These are phyloP conservation scores for Campylorhamphus procurvoides DNA, from an alignment of 2,113 vertebrate genomes.

Conservation along the genomic window DNA sequence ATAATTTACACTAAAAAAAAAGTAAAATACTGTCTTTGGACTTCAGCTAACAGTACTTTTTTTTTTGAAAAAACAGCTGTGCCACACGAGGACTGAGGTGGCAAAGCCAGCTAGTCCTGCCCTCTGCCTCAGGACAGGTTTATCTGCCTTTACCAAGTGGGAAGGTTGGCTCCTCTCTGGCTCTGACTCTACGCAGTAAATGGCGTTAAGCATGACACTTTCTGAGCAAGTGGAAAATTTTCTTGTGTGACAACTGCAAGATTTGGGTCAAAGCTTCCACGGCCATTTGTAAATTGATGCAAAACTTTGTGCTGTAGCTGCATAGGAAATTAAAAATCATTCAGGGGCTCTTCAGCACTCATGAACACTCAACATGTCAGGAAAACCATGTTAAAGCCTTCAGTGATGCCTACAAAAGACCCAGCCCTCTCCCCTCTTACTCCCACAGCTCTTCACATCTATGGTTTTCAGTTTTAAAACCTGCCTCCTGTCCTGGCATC, in stretches of 20 bases:
- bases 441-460: not conserved
- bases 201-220: not conserved
- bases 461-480: not conserved
- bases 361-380: not conserved
- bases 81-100: accelerated
- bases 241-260: not conserved
- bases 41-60: not conserved
- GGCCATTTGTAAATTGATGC: not conserved
- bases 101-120: not conserved
- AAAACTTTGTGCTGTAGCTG: not conserved
- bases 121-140: not conserved
- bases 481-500: not conserved
- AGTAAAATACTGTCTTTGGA: not conserved
- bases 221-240: not conserved
- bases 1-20: not conserved
- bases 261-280: not conserved
- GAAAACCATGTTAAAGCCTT: not conserved
- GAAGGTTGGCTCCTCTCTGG: not conserved
- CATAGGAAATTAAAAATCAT: not conserved
- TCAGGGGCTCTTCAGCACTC: not conserved
- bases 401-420: not conserved
- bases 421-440: not conserved
- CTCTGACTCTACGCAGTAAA: not conserved
- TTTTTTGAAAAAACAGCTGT: not conserved
- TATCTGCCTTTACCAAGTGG: not conserved